These are phyloP conservation scores for Acropora tenuis DNA, from an alignment of 64 coral and sea anemone species.

Conservation along the genomic window DNA sequence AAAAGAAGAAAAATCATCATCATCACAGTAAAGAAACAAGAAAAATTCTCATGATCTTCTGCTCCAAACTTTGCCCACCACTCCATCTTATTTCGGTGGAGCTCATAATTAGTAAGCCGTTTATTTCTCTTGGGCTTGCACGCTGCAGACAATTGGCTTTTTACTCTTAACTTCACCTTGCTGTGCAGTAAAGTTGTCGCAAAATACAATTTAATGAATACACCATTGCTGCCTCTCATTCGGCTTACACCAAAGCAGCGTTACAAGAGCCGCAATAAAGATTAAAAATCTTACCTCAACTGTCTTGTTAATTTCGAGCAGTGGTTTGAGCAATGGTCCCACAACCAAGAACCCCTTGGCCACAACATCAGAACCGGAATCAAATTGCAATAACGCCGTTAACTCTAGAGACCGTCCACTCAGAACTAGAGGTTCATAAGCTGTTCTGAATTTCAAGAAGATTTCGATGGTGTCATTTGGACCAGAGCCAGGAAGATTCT, in stretches of 20 bases:
- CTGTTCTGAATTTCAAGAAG: constrained; percentile 63
- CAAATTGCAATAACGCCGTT: constrained; percentile 31
- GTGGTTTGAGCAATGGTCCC: constrained; percentile 80
- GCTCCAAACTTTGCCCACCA: too few species aligned
- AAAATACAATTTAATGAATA: too few species aligned
- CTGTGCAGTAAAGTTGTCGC: too few species aligned
- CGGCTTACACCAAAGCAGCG: not conserved
- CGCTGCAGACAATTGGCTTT: too few species aligned
- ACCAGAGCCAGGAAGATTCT: constrained; percentile 57
- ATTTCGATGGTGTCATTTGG: constrained; percentile 69
- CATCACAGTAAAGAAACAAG: too few species aligned
- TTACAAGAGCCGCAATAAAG: not conserved
- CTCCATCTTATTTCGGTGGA: too few species aligned
- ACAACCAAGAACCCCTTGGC: constrained; percentile 65
- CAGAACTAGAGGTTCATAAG: constrained; percentile 64
- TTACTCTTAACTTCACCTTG: too few species aligned
- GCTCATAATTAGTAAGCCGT: too few species aligned
- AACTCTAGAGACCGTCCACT: constrained; percentile 75
- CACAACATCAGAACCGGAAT: constrained; percentile 38
- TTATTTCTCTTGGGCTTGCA: too few species aligned
- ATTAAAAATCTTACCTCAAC: constrained; percentile 43
- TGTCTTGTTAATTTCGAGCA: constrained; percentile 76
- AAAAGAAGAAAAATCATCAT: too few species aligned
- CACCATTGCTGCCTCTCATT: too few species aligned
- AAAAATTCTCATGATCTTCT: too few species aligned